Conservation (phyloP, 2,113 vertebrate genomes). For the Alouatta palliata region DNA sequence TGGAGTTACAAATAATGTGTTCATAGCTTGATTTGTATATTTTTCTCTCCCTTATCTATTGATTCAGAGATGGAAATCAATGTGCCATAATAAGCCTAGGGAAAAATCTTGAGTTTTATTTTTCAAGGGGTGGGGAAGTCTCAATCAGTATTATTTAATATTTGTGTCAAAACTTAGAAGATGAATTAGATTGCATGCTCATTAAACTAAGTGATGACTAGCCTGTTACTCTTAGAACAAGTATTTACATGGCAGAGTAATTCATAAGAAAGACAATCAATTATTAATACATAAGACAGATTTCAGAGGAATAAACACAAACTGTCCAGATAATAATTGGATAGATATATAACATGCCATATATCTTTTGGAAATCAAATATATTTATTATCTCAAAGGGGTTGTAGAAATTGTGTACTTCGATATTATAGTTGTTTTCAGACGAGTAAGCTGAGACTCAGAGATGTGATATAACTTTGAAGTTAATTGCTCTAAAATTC, state of each 20-base stretch:
- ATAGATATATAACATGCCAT: neutral
- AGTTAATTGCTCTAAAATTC: neutral
- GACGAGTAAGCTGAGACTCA: neutral
- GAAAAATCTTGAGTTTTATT: constrained; percentile 1
- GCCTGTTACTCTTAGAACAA: neutral
- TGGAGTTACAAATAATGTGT: neutral
- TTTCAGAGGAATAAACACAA: constrained; percentile 26
- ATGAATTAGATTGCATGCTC: neutral
- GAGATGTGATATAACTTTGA: neutral
- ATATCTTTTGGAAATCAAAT: neutral
- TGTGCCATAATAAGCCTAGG: neutral
- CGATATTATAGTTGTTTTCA: neutral
- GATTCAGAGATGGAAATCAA: neutral
- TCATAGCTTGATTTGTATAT: neutral
- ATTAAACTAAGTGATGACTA: neutral
- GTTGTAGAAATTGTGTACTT: neutral
- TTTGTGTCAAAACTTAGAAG: neutral
- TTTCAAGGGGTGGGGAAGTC: neutral
- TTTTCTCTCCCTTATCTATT: neutral
- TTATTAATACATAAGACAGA: neutral
- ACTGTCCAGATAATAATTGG: neutral
- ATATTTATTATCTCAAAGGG: neutral
- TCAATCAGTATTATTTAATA: neutral
- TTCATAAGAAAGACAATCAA: neutral
- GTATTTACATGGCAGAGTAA: neutral